Conservation (phyloP, 2,888 invertebrate genomes). For the Hypercompe scribonia region DNA sequence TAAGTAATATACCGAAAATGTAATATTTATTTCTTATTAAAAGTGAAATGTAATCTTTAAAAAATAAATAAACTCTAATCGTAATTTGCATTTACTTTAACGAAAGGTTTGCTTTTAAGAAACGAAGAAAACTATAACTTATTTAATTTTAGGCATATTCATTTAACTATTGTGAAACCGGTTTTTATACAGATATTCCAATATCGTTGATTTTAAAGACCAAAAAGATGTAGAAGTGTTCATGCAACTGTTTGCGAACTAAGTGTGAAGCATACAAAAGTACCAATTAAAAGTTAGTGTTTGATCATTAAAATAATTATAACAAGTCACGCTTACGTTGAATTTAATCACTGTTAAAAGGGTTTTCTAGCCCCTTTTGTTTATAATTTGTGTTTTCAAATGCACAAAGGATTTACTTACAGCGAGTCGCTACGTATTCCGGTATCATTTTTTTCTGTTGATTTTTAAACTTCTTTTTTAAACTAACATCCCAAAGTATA, state of each 20-base stretch:
- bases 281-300: slow-evolving; percentile 44
- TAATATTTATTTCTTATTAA: no score
- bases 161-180: no score
- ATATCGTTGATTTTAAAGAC: no score
- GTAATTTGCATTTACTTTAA: no score
- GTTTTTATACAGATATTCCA: no score
- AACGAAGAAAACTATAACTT: no score
- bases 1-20: no score
- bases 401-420: slow-evolving; percentile 25
- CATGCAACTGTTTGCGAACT: neutral
- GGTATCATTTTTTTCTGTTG: neutral
- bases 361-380: slow-evolving; percentile 41
- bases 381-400: slow-evolving; percentile 27
- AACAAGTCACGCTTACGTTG: slow-evolving; percentile 56
- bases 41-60: no score
- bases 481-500: neutral
- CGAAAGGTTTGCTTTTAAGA: no score
- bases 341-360: slow-evolving; percentile 49
- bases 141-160: no score
- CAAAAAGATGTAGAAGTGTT: no score
- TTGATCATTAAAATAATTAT: slow-evolving; percentile 56
- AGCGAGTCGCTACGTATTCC: neutral
- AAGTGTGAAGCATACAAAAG: slow-evolving; percentile 36
- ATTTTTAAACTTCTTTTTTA: neutral
- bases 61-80: no score